Evolutionary conservation across 1,140 invertebrate genomes (phyloP), one percentile per base, ranked within the genome.

Genomic region (Stratiolaelaps scimitus): DNA sequence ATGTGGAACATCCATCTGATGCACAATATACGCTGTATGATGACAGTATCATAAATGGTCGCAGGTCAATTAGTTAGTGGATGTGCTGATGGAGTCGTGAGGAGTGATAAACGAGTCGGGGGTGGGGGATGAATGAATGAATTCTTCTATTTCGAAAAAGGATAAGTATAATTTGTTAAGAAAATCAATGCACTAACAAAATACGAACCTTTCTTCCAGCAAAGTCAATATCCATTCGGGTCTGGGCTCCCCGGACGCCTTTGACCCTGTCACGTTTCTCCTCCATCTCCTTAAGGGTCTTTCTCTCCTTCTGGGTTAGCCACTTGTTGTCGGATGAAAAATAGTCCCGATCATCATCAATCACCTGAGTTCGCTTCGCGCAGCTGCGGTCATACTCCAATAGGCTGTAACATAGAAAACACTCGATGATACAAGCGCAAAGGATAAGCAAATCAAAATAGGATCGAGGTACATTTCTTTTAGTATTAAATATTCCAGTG

Each of bases 281-380:
- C 73, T 88, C 83, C 20, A 85, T 82, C 70, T 85, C 82, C 66
- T 83, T 77, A 47, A 87, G 76, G 66, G 82, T 80, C 43, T 83
- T 80, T 69, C 84, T 80, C 72, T 92, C 84, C 13, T 79, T 75
- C 15, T 84, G 78, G 47, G 80, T 83, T 2, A 92, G 75, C 91
- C 92, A 95, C 23, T 84, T 84, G 68, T 78, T 77, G 74, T 83
- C 84, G 6, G 84, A 77, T 69, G 83, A 82, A 77, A 89, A 97
- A 76, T 96, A 96, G 76, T 97, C 93, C 69, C 84, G 83, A 73
- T 96, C 88, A 75, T 96, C 92, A 75, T 97, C 92, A 68, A 92
- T 93, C 1, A 97, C 89, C 72, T 83, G 83, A 0, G 92, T 95
- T 68, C 89, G 80, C 67, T 83, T 81, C 70, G 87, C 84, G 77